Conservation (phyloP, 2,888 invertebrate species). For the Aethes cnicana region DNA sequence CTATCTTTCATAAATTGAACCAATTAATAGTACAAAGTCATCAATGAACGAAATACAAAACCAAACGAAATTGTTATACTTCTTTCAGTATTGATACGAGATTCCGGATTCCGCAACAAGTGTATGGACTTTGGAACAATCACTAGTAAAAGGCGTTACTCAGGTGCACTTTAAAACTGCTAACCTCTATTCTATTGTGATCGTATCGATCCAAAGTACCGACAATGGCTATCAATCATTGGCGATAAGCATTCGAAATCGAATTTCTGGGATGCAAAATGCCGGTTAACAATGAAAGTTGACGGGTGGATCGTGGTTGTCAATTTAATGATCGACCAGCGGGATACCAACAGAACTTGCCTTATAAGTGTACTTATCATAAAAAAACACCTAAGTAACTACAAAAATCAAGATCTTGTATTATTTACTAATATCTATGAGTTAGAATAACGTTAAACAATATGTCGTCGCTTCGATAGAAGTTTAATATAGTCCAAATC, state of each 20-base stretch:
- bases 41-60: no score
- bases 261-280: conserved; percentile 58
- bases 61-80: no score
- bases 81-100: no score
- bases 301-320: conserved; percentile 61
- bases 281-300: conserved; percentile 67
- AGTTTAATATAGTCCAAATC: no score
- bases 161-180: conserved; percentile 28
- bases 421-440: no score
- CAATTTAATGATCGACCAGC: conserved; percentile 58
- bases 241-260: conserved; percentile 48
- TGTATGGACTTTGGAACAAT: conserved; percentile 1
- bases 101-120: conserved; percentile 1
- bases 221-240: conserved; percentile 51
- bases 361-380: conserved; percentile 35
- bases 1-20: background rate
- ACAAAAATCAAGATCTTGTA: no score
- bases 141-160: conserved; percentile 5
- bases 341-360: conserved; percentile 43
- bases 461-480: no score
- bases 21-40: no score
- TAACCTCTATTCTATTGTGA: conserved; percentile 29
- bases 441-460: no score
- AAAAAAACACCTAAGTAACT: background rate
- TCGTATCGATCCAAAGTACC: conserved; percentile 38